Base-by-base conservation (phyloP, 92 coral and sea anemone genomes). In the Umimayanthus chanpuru region DNA sequence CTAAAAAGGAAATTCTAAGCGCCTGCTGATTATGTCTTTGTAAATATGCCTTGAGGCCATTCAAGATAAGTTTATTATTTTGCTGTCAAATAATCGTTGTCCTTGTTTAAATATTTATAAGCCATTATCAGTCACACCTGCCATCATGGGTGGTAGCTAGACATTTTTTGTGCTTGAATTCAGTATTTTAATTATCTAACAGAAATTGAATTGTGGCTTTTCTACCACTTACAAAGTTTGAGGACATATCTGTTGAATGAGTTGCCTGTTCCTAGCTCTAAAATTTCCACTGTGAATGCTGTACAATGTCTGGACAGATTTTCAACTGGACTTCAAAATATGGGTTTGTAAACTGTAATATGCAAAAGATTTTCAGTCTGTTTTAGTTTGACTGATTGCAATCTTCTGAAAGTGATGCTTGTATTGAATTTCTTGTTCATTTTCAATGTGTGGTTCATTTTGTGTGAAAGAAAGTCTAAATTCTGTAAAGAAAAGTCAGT, bases 101-200 rank as follows among this genome's bases (percentile, higher is more conserved):
- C 64, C 12, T 26, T 83, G 9, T 83, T 83, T 55, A 29, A 83
- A 68, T 83, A 83, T 83, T 83, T 25, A 83, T 83, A 10, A 70
- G n/a, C 41, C 28, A 23, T 43, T 83, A 81, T 43, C 6, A 83
- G 64, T 61, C 70, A 25, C 87, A 83, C 87, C 87, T 83, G 87
- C 77, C 87, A 53, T 53, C 58, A 30, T 14, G 79, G 76, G 79
- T 83, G 87, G 87, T 15, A 43, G 44, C 78, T 49, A 44, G 49
- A 68, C 67, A 83, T 47, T 70, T 83, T 82, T 14, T 10, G 6
- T 43, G 58, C 30, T 68, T 70, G 44, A 71, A 83, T 28, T 47
- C 87, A 68, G 29, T 28, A 14, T 23, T 83, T 68, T 28, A 36
- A 81, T 81, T 61, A 28, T 26, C 71, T 18, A 64, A 71, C 32